phyloP scores from a whole-genome alignment of 2,888 invertebrate species.

The Ennomos quercinarius region DNA sequence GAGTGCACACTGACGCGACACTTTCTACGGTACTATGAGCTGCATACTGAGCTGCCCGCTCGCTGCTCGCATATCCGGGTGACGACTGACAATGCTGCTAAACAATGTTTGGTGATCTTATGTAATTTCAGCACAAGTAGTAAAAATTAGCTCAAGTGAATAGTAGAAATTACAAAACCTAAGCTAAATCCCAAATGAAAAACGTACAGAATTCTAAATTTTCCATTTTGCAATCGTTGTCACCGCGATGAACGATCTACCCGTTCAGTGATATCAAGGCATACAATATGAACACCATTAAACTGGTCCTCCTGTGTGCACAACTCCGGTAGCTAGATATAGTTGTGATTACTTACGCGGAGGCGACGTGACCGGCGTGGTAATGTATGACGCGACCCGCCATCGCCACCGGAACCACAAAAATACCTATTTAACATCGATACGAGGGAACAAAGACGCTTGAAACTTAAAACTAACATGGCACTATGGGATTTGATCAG shows the following conservation, averaged over 20 bases:
- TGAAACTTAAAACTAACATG: not conserved
- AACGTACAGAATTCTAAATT: too few species aligned
- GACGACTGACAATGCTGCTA: conserved; percentile 43
- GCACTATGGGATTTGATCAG: too few species aligned
- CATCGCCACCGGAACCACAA: conserved; percentile 37
- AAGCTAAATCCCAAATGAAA: too few species aligned
- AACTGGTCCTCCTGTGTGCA: conserved; percentile 33
- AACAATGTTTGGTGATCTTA: conserved; percentile 11
- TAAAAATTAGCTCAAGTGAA: too few species aligned
- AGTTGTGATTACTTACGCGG: conserved; percentile 62
- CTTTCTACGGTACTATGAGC: conserved; percentile 65
- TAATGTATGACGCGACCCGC: conserved; percentile 39
- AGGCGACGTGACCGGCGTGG: conserved; percentile 60
- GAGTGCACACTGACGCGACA: conserved; percentile 40
- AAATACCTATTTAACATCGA: conserved; percentile 36
- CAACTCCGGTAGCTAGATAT: conserved; percentile 64
- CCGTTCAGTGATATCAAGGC: conserved; percentile 14
- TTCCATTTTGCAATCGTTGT: too few species aligned
- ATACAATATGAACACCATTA: conserved; percentile 1
- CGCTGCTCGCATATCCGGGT: conserved; percentile 49
- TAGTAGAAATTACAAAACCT: too few species aligned
- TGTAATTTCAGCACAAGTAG: too few species aligned
- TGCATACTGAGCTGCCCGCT: conserved; percentile 55
- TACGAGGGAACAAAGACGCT: conserved; percentile 17
- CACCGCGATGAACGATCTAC: conserved; percentile 2